Evolutionary conservation across 2,797 vertebrate species (phyloP).

Genomic region (Urophycis tenuis): DNA sequence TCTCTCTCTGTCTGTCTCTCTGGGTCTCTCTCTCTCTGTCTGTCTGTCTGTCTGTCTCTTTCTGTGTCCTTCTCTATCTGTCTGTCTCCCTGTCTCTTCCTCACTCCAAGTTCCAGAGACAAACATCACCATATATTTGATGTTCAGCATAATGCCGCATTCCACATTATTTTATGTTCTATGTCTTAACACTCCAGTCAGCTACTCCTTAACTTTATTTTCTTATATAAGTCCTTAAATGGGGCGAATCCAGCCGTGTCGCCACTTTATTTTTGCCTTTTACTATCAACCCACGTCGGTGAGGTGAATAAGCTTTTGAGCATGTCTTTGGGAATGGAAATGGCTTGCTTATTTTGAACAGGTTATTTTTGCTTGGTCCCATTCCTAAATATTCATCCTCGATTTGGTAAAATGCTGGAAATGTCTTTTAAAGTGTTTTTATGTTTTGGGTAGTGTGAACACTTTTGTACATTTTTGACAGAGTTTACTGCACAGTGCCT

Average conservation of each 20-base stretch:
- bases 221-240: background rate
- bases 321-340: slow-evolving; percentile 16
- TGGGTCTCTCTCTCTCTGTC: slow-evolving; percentile 11
- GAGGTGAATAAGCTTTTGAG: slow-evolving; percentile 13
- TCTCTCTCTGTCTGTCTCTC: background rate
- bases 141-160: background rate
- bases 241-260: background rate
- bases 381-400: slow-evolving; percentile 19
- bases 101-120: background rate
- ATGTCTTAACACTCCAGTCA: background rate
- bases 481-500: slow-evolving; percentile 69
- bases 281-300: slow-evolving; percentile 21
- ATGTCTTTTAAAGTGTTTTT: slow-evolving; percentile 30
- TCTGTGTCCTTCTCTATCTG: background rate
- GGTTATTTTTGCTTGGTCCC: slow-evolving; percentile 3
- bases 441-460: slow-evolving; percentile 30
- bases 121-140: background rate
- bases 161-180: background rate
- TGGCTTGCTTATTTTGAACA: background rate
- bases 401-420: slow-evolving; percentile 31
- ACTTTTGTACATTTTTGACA: slow-evolving; percentile 47
- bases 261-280: background rate
- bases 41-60: background rate
- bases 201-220: background rate
- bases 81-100: background rate